Evolutionary conservation across 2,113 vertebrate genomes (phyloP).

Genomic region (Sterrhoptilus dennistouni): DNA sequence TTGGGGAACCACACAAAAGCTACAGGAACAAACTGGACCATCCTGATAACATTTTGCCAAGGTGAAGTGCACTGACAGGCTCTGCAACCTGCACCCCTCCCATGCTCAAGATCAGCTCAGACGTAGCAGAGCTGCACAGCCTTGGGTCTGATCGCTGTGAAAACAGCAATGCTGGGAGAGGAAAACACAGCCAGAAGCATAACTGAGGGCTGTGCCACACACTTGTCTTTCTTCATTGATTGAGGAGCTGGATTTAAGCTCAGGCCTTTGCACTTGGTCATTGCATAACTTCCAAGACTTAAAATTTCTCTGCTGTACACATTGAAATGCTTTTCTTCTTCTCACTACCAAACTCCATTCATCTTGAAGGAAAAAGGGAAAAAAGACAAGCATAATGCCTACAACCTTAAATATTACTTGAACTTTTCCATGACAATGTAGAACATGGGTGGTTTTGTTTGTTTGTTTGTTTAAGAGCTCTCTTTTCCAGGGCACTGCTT

Average conservation of each 20-base stretch:
- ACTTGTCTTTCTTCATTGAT: background rate
- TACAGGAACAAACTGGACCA: background rate
- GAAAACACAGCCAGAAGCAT: background rate
- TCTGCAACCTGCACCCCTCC: background rate
- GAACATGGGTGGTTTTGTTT: background rate
- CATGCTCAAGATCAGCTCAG: background rate
- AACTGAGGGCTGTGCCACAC: accelerated
- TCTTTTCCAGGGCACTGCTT: background rate
- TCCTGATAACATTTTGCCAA: background rate
- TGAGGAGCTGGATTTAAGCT: background rate
- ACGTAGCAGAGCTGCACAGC: background rate
- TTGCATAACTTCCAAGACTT: background rate
- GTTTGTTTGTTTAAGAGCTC: background rate
- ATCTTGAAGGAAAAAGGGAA: background rate
- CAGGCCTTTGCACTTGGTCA: background rate
- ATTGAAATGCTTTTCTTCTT: background rate
- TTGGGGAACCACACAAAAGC: background rate
- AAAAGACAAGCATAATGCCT: background rate
- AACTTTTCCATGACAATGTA: background rate
- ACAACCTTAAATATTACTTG: background rate
- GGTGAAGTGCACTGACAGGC: background rate
- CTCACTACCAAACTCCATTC: background rate
- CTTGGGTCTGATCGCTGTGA: background rate
- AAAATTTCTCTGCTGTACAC: background rate
- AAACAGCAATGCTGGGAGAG: background rate